Percentiles rank a stretch among this genome's conserved stretches.
phyloP scores from a whole-genome alignment of 2,888 invertebrate species.

The Nebria salina region DNA sequence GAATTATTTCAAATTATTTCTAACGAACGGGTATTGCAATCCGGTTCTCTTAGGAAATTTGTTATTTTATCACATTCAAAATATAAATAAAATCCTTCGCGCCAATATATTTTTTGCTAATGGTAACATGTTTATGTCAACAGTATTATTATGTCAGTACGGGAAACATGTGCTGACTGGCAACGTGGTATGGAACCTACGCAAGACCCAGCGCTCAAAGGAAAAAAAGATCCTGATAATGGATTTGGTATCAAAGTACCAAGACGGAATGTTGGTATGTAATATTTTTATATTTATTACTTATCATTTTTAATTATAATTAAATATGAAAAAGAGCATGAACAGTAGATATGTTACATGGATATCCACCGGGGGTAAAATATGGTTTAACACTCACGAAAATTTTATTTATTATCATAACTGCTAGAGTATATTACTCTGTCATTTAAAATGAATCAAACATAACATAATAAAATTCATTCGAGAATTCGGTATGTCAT shows the following conservation, averaged over 20 bases:
- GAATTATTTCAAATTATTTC: too few relatives aligned
- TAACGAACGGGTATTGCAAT: too few relatives aligned
- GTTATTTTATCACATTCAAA: too few relatives aligned
- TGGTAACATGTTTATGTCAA: conserved; percentile 48
- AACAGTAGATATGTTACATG: too few relatives aligned
- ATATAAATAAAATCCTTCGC: neutral
- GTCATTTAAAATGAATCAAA: too few relatives aligned
- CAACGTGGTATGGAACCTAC: conserved; percentile 89
- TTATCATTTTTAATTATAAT: conserved; percentile 13
- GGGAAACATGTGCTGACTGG: conserved; percentile 98
- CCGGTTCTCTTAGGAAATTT: too few relatives aligned
- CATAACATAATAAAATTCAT: too few relatives aligned
- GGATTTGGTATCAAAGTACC: conserved; percentile 94
- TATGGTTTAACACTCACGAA: too few relatives aligned
- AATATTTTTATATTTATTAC: conserved; percentile 22
- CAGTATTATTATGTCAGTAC: conserved; percentile 95
- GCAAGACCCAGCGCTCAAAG: conserved; percentile 90
- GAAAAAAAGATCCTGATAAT: conserved; percentile 93
- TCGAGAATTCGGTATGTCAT: too few relatives aligned
- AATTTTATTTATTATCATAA: too few relatives aligned
- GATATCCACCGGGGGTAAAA: too few relatives aligned
- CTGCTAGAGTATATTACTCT: too few relatives aligned
- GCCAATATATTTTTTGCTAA: conserved; percentile 6
- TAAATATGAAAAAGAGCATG: conserved; percentile 3
- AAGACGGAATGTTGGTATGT: conserved; percentile 87